These are phyloP conservation scores for Silurus meridionalis DNA, from an alignment of 2,113 vertebrate genomes.

Conservation along the genomic window DNA sequence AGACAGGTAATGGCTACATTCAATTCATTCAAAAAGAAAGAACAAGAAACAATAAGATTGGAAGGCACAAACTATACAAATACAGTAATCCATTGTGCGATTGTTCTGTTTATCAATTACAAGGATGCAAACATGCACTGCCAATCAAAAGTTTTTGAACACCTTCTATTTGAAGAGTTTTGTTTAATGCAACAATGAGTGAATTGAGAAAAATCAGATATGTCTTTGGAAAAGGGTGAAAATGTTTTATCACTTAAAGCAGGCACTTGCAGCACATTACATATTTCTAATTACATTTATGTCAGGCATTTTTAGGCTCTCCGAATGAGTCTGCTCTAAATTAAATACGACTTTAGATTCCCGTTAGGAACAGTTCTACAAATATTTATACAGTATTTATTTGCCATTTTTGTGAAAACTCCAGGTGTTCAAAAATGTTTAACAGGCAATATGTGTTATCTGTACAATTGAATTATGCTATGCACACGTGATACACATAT, in stretches of 20 bases:
- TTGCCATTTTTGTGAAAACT: background rate
- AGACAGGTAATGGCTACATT: background rate
- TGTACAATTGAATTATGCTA: background rate
- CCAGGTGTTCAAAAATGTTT: background rate
- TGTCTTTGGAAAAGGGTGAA: background rate
- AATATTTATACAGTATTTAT: background rate
- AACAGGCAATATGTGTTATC: background rate
- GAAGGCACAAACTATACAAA: background rate
- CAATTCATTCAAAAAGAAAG: background rate
- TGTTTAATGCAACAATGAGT: background rate
- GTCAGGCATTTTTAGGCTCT: background rate
- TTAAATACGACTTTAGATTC: background rate
- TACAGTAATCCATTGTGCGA: background rate
- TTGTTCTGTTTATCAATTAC: background rate
- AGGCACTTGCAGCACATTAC: constrained; percentile 5
- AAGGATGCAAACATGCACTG: background rate
- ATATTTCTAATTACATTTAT: background rate
- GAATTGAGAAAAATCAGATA: background rate
- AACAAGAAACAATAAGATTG: background rate
- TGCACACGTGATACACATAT: background rate
- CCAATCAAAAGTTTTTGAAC: background rate
- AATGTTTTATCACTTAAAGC: background rate
- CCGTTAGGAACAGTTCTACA: background rate
- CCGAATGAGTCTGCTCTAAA: background rate
- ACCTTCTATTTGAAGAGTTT: background rate